A percentile compares a stretch with the other conserved stretches of the same genome.
These are phyloP conservation scores for Phyllostomus hastatus DNA, from an alignment of 2,113 vertebrate species.

Conservation along the genomic window DNA sequence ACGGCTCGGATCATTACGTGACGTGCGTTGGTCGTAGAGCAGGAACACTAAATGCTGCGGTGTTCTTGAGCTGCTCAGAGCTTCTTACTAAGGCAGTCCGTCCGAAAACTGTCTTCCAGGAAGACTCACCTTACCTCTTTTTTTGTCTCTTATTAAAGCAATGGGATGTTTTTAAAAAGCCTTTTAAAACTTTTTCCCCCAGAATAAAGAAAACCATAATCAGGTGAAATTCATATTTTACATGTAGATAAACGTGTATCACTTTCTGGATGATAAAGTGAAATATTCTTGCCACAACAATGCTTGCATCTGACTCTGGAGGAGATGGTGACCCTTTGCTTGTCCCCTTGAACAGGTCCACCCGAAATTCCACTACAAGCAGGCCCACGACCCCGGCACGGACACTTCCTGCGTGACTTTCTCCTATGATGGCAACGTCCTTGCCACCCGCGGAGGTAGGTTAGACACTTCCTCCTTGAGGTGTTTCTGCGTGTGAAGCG, in stretches of 20 bases:
- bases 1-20: not conserved
- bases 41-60: not conserved
- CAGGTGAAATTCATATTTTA: constrained; percentile 21
- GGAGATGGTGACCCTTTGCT: constrained; percentile 38
- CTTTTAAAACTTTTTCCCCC: not conserved
- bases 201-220: not conserved
- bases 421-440: constrained; percentile 91
- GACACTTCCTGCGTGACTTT: constrained; percentile 93
- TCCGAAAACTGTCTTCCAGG: not conserved
- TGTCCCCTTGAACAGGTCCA: constrained; percentile 87
- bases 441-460: constrained; percentile 95
- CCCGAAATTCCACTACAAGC: constrained; percentile 96
- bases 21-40: not conserved
- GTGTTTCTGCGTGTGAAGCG: not conserved
- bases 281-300: not conserved
- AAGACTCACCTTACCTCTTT: not conserved
- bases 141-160: not conserved
- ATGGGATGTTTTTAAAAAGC: not conserved
- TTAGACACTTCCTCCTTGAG: constrained; percentile 39
- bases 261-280: not conserved
- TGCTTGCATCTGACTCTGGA: not conserved
- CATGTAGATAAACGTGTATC: not conserved
- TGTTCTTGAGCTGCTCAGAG: not conserved
- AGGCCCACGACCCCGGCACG: constrained; percentile 90
- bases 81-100: not conserved